Conservation (phyloP, 1,140 invertebrate genomes). For the Penaeus indicus region DNA sequence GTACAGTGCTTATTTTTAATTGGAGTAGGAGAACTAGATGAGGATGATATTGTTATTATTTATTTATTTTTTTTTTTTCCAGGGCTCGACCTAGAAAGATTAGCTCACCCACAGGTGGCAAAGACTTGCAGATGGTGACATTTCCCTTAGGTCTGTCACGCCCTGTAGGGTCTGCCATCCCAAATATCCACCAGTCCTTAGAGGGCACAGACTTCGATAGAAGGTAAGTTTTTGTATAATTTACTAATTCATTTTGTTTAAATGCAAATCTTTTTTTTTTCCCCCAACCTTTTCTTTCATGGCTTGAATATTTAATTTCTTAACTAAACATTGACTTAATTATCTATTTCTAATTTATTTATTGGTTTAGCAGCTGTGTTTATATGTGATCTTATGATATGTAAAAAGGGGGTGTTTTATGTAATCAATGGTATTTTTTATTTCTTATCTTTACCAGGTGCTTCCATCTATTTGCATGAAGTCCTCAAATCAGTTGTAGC, state of each 20-base stretch:
- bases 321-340: too few relatives aligned
- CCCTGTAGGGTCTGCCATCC: conserved; percentile 81
- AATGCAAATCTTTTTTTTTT: too few relatives aligned
- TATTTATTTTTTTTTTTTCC: conserved; percentile 24
- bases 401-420: conserved; percentile 1
- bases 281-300: too few relatives aligned
- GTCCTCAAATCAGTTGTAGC: conserved; percentile 99
- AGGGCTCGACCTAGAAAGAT: conserved; percentile 93
- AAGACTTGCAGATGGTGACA: conserved; percentile 99
- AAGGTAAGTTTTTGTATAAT: conserved; percentile 68
- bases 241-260: not conserved
- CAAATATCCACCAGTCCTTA: conserved; percentile 90
- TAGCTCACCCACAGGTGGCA: conserved; percentile 96
- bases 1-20: not conserved
- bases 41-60: not conserved
- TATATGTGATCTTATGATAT: not conserved
- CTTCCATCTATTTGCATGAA: conserved; percentile 98
- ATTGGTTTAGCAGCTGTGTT: too few relatives aligned
- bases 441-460: conserved; percentile 44
- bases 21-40: not conserved
- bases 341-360: too few relatives aligned
- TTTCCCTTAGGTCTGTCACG: conserved; percentile 94
- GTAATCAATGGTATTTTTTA: not conserved
- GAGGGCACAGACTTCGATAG: conserved; percentile 77
- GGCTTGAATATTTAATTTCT: too few relatives aligned